Percentiles rank a stretch among this genome's conserved stretches.
Conservation (phyloP, 2,888 invertebrate species). For the Philhelius pedissequus region DNA sequence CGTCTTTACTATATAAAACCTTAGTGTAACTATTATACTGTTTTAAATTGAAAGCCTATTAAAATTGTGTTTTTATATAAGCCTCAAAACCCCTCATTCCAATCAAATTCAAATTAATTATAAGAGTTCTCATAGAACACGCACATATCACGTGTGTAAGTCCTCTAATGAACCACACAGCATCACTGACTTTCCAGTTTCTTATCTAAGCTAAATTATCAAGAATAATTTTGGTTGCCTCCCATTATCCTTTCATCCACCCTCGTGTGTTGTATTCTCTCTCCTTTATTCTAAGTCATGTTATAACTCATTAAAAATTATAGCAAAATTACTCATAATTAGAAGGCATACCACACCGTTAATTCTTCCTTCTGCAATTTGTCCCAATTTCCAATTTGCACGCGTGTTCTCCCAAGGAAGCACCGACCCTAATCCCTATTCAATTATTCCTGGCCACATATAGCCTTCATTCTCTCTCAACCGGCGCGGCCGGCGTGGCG, state of each 20-base stretch:
- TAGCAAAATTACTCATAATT: constrained; percentile 63
- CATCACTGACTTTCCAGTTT: neutral
- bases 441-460: constrained; percentile 2
- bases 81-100: too few relatives aligned
- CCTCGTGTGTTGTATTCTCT: neutral
- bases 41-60: too few relatives aligned
- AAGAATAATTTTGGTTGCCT: neutral
- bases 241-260: constrained; percentile 2
- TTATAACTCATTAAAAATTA: neutral
- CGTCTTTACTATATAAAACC: too few relatives aligned
- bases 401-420: constrained; percentile 12
- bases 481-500: neutral
- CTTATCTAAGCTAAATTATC: constrained; percentile 41
- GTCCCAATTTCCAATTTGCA: constrained; percentile 64
- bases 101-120: too few relatives aligned
- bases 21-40: too few relatives aligned
- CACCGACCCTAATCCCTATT: constrained; percentile 29
- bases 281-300: neutral
- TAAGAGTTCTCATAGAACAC: too few relatives aligned
- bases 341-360: constrained; percentile 60
- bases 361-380: constrained; percentile 48
- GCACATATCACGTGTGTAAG: too few relatives aligned
- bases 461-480: neutral
- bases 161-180: constrained; percentile 21
- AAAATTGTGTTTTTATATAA: too few relatives aligned